These are phyloP conservation scores for Dipodomys merriami DNA, from an alignment of 2,113 vertebrate genomes.

Conservation along the genomic window DNA sequence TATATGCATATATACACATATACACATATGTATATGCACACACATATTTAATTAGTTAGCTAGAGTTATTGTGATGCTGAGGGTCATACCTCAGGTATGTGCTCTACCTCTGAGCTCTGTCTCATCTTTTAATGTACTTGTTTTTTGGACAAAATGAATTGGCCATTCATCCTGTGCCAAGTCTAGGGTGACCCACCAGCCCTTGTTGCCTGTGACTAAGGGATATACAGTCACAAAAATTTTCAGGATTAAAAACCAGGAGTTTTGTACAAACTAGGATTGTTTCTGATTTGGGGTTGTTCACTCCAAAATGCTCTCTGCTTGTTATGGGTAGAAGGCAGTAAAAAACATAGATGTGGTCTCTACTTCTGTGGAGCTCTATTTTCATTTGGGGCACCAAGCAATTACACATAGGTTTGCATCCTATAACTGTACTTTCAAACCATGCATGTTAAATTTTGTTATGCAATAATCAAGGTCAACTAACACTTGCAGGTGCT, in stretches of 20 bases:
- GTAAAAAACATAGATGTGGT: not conserved
- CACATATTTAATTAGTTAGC: no score
- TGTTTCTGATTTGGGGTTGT: not conserved
- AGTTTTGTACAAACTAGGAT: not conserved
- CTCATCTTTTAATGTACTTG: not conserved
- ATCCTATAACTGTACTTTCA: conserved; percentile 41
- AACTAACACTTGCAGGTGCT: conserved; percentile 59
- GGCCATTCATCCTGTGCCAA: not conserved
- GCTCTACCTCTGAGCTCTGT: not conserved
- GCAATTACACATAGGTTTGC: conserved; percentile 14
- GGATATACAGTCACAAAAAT: not conserved
- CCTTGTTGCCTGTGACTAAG: not conserved
- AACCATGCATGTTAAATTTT: conserved; percentile 26
- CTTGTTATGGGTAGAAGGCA: conserved; percentile 29
- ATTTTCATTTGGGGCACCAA: not conserved
- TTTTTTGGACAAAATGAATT: not conserved
- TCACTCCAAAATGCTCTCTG: not conserved
- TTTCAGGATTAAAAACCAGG: conserved; percentile 24
- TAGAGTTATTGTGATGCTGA: no score
- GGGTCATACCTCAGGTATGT: not conserved
- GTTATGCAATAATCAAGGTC: conserved; percentile 28
- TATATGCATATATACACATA: not conserved
- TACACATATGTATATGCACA: not conserved
- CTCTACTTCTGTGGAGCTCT: not conserved
- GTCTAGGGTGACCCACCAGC: not conserved